Percentiles rank a stretch among this genome's conserved stretches.
Evolutionary conservation across 2,888 invertebrate genomes (phyloP).

Genomic region (Scotopteryx bipunctaria): DNA sequence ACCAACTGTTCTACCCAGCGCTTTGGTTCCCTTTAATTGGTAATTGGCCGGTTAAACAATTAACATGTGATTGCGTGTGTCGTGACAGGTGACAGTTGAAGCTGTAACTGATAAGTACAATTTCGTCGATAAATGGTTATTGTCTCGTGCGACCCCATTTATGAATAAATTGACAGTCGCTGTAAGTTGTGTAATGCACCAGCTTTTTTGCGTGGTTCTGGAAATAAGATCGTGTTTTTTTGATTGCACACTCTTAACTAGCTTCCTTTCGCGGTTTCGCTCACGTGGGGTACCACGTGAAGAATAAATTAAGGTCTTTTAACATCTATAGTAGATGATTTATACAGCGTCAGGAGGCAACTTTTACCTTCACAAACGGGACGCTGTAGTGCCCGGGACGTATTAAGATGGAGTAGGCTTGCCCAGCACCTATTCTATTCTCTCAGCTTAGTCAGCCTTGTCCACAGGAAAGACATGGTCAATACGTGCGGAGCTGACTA

Average conservation of each 20-base stretch:
- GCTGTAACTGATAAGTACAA: slow-evolving; percentile 34
- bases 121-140: slow-evolving; percentile 31
- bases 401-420: too few relatives aligned
- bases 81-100: slow-evolving; percentile 37
- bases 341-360: too few relatives aligned
- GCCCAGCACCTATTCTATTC: too few relatives aligned
- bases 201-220: slow-evolving; percentile 10
- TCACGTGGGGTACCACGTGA: too few relatives aligned
- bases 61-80: slow-evolving; percentile 36
- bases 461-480: too few relatives aligned
- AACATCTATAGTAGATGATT: too few relatives aligned
- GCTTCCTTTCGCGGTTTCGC: too few relatives aligned
- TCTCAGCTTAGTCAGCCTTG: too few relatives aligned
- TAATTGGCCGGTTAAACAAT: slow-evolving; percentile 40
- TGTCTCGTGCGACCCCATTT: slow-evolving; percentile 11
- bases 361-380: too few relatives aligned
- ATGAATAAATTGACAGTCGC: slow-evolving; percentile 23
- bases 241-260: neutral
- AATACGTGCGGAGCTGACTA: too few relatives aligned
- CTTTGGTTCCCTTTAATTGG: slow-evolving; percentile 31
- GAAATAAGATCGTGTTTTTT: neutral
- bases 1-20: neutral
- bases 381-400: too few relatives aligned
- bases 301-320: too few relatives aligned
- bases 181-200: slow-evolving; percentile 22